phyloP scores from a whole-genome alignment of 2,113 vertebrate genomes.

The Bubo scandiacus region DNA sequence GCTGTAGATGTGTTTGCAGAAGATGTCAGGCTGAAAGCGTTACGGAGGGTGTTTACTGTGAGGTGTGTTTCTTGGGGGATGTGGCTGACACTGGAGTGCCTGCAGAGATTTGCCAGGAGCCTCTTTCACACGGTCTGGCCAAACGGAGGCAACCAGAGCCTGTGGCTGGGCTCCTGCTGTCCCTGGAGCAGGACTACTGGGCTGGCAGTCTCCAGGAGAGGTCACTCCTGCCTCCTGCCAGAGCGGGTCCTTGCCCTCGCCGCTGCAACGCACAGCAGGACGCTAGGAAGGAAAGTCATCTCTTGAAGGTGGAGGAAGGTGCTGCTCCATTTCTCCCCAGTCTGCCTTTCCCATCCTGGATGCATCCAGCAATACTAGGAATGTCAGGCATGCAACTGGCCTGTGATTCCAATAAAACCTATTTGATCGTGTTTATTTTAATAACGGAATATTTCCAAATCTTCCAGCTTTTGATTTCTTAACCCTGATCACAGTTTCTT shows the following conservation, averaged over 20 bases:
- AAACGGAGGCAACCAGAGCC: neutral
- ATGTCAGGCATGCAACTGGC: neutral
- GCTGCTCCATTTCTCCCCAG: neutral
- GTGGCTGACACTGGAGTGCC: neutral
- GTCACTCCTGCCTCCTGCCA: slow-evolving; percentile 25
- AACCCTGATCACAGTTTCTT: neutral
- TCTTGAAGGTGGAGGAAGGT: neutral
- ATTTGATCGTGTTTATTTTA: neutral
- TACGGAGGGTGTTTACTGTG: neutral
- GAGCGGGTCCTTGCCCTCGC: accelerated
- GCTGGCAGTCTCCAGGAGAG: slow-evolving; percentile 48
- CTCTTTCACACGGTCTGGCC: neutral
- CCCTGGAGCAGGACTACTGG: neutral
- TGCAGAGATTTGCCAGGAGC: neutral
- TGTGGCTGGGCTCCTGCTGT: neutral
- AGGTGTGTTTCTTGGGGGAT: neutral
- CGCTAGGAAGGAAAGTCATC: neutral
- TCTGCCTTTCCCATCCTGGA: neutral
- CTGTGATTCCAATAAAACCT: neutral
- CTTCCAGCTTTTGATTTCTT: neutral
- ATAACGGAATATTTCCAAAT: neutral
- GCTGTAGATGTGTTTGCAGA: too few relatives aligned
- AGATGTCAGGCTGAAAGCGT: neutral
- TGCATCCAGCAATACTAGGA: neutral
- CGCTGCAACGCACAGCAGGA: accelerated